Conservation (phyloP, 2,797 vertebrate species). For the Dicrostonyx torquatus region DNA sequence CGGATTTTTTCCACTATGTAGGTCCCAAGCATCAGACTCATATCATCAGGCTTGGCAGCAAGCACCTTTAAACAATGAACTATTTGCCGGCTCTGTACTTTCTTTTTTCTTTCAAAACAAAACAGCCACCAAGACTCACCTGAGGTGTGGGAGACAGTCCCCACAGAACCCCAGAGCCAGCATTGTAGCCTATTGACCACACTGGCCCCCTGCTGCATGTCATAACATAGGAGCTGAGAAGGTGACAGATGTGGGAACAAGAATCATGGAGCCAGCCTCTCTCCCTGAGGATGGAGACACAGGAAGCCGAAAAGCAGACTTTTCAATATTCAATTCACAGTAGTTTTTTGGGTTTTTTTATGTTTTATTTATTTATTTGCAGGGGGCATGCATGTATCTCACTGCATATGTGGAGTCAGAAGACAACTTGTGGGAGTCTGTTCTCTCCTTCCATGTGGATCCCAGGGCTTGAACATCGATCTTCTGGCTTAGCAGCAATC, state of each 20-base stretch:
- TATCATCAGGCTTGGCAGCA: background rate
- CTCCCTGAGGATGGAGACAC: background rate
- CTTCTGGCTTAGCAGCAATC: background rate
- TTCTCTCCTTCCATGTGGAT: background rate
- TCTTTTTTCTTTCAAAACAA: constrained; percentile 25
- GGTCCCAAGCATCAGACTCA: background rate
- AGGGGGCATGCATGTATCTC: background rate
- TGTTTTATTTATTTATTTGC: background rate
- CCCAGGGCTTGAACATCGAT: background rate
- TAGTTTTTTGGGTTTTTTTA: background rate
- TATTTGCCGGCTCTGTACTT: background rate
- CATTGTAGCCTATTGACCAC: background rate
- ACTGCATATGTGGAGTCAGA: background rate
- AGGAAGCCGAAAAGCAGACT: constrained; percentile 5
- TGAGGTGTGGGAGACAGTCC: background rate
- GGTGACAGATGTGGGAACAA: background rate
- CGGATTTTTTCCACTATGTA: background rate
- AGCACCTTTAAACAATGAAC: background rate
- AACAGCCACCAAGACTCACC: background rate
- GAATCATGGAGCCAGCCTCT: background rate
- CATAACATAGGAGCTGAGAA: background rate
- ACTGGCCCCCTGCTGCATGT: no score
- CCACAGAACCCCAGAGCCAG: background rate
- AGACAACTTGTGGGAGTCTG: background rate
- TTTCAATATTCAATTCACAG: background rate